phyloP scores from a whole-genome alignment of 2,888 invertebrate genomes.

The Acanthopleura granulata region DNA sequence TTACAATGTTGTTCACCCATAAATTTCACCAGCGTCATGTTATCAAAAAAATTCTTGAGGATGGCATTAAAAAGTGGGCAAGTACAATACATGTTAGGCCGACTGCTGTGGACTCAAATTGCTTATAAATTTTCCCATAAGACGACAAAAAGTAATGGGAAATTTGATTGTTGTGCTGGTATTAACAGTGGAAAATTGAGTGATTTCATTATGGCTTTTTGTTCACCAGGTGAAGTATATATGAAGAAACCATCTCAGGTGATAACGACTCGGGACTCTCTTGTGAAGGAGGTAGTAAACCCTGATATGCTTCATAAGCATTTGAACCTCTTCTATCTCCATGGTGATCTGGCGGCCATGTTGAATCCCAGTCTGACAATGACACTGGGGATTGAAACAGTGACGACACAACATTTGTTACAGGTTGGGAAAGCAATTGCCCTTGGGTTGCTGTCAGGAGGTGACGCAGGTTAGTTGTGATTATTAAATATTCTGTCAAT shows the following conservation, averaged over 20 bases:
- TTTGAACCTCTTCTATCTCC: constrained; percentile 62
- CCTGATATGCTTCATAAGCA: constrained; percentile 54
- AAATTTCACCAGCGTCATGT: too few species aligned
- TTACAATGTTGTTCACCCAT: too few species aligned
- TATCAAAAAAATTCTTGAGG: too few species aligned
- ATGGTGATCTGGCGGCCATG: constrained; percentile 50
- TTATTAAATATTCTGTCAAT: too few species aligned
- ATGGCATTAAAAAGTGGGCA: too few species aligned
- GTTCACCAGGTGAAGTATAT: constrained; percentile 37
- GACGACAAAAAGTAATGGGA: too few species aligned
- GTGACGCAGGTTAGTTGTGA: not conserved
- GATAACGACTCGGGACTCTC: constrained; percentile 52
- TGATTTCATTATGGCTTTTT: too few species aligned
- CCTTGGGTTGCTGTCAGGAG: not conserved
- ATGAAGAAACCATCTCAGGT: constrained; percentile 67
- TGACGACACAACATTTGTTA: constrained; percentile 60
- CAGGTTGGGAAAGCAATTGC: not conserved
- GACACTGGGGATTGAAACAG: constrained; percentile 60
- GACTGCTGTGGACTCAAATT: too few species aligned
- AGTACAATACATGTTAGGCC: too few species aligned
- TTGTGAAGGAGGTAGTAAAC: constrained; percentile 58
- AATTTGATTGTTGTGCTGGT: too few species aligned
- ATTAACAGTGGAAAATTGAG: too few species aligned
- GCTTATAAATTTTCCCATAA: too few species aligned
- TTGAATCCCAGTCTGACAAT: constrained; percentile 52